Base-by-base conservation (phyloP, 2,888 invertebrate species). In the Heliconius hortense region DNA sequence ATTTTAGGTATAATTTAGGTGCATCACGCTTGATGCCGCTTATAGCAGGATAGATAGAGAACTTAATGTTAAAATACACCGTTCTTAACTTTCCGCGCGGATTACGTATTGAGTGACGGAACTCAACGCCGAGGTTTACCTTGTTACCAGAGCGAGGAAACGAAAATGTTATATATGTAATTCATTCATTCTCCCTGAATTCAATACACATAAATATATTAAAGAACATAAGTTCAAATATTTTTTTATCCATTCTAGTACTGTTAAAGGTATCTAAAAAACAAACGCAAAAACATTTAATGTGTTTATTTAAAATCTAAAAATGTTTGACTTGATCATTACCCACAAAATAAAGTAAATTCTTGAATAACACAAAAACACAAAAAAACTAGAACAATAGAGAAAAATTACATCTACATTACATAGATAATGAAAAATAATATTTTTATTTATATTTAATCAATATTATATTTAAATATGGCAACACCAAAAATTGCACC, bases 401-500 rank as follows among this genome's bases (percentile, higher is more conserved):
- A 63, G 31, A 48, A 70, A 62, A 74, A 69, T 31, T 68, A 68
- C 48, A 62, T 64, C 70, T 56, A 66, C 15, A 43, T 43, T 71
- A 71, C 62, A 60, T 60, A 71, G 59, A 71, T n/a, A 43, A 66
- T 59, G 71, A 74, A 74, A 68, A 71, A 43, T 43, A 56, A 43
- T 21, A 26, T 56, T 70, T 67, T 60, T 24, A 70, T 26, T 59
- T 59, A 70, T 35, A 60, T 60, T 56, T 28, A 56, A 31, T 15
- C 21, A 56, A 39, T 24, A 64, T 59, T 67, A 73, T 59, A 60
- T 67, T 76, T 76, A 60, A 82, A 83, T 84, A 86, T 86, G 85
- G 85, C 86, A 85, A 82, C 82, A 81, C 78, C 66, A 72, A 76
- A 64, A 80, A 85, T 85, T 84, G 85, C 85, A 85, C 84, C 82